Evolutionary conservation across 2,888 invertebrate species (phyloP).

Genomic region (Eupithecia inturbata): DNA sequence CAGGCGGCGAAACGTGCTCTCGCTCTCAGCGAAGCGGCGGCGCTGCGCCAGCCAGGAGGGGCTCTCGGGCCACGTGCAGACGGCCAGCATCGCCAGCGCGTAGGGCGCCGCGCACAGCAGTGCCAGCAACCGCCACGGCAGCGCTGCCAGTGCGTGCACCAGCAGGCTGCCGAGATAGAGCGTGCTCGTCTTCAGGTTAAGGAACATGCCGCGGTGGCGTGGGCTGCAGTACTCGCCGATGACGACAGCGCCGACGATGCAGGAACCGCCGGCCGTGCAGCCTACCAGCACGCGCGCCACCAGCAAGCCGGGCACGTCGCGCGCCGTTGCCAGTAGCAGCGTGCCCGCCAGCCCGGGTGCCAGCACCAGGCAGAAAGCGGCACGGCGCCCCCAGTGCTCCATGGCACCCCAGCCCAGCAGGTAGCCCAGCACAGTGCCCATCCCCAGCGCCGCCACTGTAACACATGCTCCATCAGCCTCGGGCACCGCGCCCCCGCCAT

Average conservation of each 20-base stretch:
- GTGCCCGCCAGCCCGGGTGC: slow-evolving; percentile 67
- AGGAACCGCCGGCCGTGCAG: background rate
- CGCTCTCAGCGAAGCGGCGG: slow-evolving; percentile 75
- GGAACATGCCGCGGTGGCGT: slow-evolving; percentile 82
- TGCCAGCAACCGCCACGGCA: slow-evolving; percentile 76
- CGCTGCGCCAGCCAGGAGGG: slow-evolving; percentile 85
- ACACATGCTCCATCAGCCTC: slow-evolving; percentile 54
- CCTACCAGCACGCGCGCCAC: background rate
- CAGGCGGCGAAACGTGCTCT: slow-evolving; percentile 78
- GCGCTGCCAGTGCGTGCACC: slow-evolving; percentile 83
- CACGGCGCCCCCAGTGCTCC: slow-evolving; percentile 80
- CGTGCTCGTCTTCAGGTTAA: slow-evolving; percentile 77
- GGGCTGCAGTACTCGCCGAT: slow-evolving; percentile 82
- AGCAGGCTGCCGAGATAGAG: slow-evolving; percentile 80
- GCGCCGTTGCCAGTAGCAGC: background rate
- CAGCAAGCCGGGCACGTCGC: background rate
- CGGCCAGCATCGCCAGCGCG: slow-evolving; percentile 54
- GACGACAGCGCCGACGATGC: background rate
- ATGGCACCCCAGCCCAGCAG: slow-evolving; percentile 59
- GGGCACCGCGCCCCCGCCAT: background rate
- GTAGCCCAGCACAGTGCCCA: slow-evolving; percentile 61
- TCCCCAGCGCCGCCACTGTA: slow-evolving; percentile 55
- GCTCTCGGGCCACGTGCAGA: slow-evolving; percentile 82
- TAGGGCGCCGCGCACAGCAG: slow-evolving; percentile 14
- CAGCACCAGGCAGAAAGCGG: slow-evolving; percentile 60